Base-by-base conservation (phyloP, 2,888 invertebrate genomes). In the Dichetophora obliterata region DNA sequence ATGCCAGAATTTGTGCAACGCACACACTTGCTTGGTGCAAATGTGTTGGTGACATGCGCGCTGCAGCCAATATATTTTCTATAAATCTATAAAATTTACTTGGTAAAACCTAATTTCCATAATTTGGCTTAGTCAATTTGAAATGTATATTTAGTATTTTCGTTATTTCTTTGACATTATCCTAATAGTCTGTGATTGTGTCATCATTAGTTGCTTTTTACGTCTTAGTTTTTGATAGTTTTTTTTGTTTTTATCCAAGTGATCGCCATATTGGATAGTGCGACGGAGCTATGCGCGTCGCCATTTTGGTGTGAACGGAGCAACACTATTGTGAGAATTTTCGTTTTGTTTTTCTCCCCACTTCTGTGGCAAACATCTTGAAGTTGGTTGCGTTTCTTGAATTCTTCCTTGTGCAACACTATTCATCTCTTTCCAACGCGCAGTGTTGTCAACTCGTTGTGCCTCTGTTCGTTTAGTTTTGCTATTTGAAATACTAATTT, bases 1-100 rank as follows among this genome's bases (percentile, higher is more conserved):
- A 63, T 52, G n/a, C 24, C 22, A 50, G 31, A 71, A 59, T 37
- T 69, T 61, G 27, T 61, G n/a, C 48, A 72, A 54, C 22, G 16
- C 71, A 57, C 6, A 61, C 72, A 72, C 14, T 72, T 70, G 57
- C 22, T n/a, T 16, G 16, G 6, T 34, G 48, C 6, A 8, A 19
- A 48, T 75, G 78, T 78, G 80, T 77, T 79, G 73, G 78, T 75
- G 85, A 81, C 85, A 83, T 85, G 86, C 85, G 85, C 84, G 16
- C 31, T 37, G 37, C 37, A 43, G 48, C 34, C n/a, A 37, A 69
- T 37, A 34, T 6, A 11, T 22, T 61, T 8, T 24, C 27, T 54
- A 14, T 70, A 70, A 52, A 54, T 34, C 19, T 54, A 31, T 5
- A 8, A 54, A 34, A 34, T 11, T 37, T 19, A n/a, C 2, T 6